Percentiles rank a stretch among this genome's conserved stretches.
Conservation (phyloP, 2,888 invertebrate species). For the Oligia latruncula region DNA sequence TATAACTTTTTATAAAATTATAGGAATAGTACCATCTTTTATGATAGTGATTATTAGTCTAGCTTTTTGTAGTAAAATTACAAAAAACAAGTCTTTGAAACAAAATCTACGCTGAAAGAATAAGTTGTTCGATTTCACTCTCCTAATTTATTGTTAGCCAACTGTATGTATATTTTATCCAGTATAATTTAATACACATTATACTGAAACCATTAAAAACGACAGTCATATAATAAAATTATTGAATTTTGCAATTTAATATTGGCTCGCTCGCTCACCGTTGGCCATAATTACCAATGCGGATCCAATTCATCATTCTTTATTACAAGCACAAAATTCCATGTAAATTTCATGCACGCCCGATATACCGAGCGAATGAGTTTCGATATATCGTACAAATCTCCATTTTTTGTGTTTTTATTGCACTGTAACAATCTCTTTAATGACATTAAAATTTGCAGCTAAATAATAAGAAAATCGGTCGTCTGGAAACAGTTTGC, state of each 20-base stretch:
- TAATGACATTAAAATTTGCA: constrained; percentile 67
- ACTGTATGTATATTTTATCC: neutral
- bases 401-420: constrained; percentile 74
- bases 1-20: neutral
- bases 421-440: constrained; percentile 62
- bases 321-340: constrained; percentile 89
- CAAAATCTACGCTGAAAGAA: neutral
- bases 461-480: constrained; percentile 42
- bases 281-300: constrained; percentile 88
- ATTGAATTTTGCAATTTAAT: constrained; percentile 88
- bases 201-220: constrained; percentile 61
- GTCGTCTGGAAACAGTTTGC: constrained; percentile 9
- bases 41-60: neutral
- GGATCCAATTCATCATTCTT: constrained; percentile 89
- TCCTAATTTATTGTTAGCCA: constrained; percentile 1
- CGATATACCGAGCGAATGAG: constrained; percentile 81
- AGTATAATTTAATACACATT: constrained; percentile 33
- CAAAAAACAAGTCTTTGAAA: neutral
- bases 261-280: constrained; percentile 83
- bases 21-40: neutral
- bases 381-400: constrained; percentile 85
- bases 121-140: too few relatives aligned
- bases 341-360: constrained; percentile 88
- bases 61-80: neutral
- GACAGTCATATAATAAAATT: constrained; percentile 83